phyloP scores from a whole-genome alignment of 2,797 vertebrate genomes.

The Gymnothorax javanicus region DNA sequence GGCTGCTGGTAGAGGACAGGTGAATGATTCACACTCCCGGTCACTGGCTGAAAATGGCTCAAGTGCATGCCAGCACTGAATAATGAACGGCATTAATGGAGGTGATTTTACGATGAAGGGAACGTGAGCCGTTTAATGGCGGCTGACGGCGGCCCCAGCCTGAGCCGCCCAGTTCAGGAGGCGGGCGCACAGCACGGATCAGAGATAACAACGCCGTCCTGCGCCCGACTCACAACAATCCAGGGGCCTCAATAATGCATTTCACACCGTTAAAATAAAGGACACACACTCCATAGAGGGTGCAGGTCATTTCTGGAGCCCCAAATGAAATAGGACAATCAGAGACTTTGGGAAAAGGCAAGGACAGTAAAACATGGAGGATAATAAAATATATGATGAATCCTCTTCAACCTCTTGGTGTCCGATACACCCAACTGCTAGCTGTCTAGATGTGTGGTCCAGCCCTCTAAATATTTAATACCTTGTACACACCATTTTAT shows the following conservation, averaged over 20 bases:
- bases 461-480: too few species aligned
- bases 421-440: neutral
- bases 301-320: constrained; percentile 3
- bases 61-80: neutral
- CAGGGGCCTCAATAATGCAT: constrained; percentile 71
- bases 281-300: constrained; percentile 60
- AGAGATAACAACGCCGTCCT: constrained; percentile 73
- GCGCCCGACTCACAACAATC: constrained; percentile 66
- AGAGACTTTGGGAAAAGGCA: neutral
- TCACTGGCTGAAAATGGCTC: neutral
- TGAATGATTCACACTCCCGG: neutral
- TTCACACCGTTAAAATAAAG: constrained; percentile 70
- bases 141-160: constrained; percentile 65
- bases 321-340: neutral
- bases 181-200: constrained; percentile 70
- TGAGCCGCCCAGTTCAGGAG: constrained; percentile 64
- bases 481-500: too few species aligned
- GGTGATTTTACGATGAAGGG: constrained; percentile 50
- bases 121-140: constrained; percentile 74
- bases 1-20: neutral
- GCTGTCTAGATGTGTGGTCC: neutral
- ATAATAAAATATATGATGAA: too few species aligned
- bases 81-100: constrained; percentile 25
- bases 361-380: neutral
- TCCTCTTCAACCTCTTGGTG: neutral